Percentiles rank a stretch among this genome's conserved stretches.
Conservation (phyloP, 2,888 invertebrate species). For the Antheraea assamensis region DNA sequence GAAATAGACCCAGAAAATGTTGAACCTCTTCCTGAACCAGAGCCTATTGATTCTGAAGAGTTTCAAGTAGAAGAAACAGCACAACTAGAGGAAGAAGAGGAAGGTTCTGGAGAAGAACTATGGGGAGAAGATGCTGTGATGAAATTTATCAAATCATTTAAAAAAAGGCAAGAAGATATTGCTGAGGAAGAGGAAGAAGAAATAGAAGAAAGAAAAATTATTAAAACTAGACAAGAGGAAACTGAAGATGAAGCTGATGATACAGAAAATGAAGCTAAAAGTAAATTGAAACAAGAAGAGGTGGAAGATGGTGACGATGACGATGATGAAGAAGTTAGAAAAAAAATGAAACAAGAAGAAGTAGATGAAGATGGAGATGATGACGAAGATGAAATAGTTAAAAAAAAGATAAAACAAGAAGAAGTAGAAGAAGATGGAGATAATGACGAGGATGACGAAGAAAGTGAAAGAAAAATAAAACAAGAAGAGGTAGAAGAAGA, state of each 20-base stretch:
- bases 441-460: slow-evolving; percentile 26
- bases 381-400: background rate
- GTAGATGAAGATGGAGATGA: slow-evolving; percentile 14
- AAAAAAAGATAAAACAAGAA: too few species aligned
- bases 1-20: slow-evolving; percentile 59
- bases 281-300: slow-evolving; percentile 23
- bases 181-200: slow-evolving; percentile 30
- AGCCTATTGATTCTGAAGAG: slow-evolving; percentile 47
- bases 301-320: slow-evolving; percentile 22
- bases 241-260: slow-evolving; percentile 23
- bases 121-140: slow-evolving; percentile 43
- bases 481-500: slow-evolving; percentile 30
- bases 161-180: slow-evolving; percentile 40
- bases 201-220: slow-evolving; percentile 25
- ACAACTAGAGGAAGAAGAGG: slow-evolving; percentile 39
- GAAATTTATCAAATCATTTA: slow-evolving; percentile 34
- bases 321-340: slow-evolving; percentile 22
- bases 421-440: slow-evolving; percentile 23
- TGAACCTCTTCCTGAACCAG: slow-evolving; percentile 56
- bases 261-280: slow-evolving; percentile 20
- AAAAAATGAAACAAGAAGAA: slow-evolving; percentile 21
- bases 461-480: slow-evolving; percentile 25
- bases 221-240: slow-evolving; percentile 27
- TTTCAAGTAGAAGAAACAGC: slow-evolving; percentile 37
- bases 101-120: slow-evolving; percentile 45